phyloP scores from a whole-genome alignment of 2,797 vertebrate species.

The Microchirus variegatus region DNA sequence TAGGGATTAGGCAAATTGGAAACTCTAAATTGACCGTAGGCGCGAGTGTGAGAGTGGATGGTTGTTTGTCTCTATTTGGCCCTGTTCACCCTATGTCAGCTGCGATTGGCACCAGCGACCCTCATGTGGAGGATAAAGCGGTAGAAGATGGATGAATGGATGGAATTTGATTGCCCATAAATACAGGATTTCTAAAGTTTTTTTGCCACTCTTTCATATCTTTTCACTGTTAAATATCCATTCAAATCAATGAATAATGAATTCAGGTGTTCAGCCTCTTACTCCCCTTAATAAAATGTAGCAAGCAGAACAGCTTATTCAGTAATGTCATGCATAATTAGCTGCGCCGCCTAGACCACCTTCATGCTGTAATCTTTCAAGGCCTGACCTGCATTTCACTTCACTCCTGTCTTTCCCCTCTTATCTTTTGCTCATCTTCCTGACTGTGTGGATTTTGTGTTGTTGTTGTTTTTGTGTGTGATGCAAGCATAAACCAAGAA shows the following conservation, averaged over 20 bases:
- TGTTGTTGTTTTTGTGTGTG: background rate
- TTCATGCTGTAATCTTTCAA: constrained; percentile 68
- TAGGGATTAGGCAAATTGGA: too few species aligned
- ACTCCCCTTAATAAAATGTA: constrained; percentile 76
- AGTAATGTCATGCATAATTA: constrained; percentile 76
- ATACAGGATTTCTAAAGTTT: constrained; percentile 22
- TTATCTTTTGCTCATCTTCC: constrained; percentile 19
- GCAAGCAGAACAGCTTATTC: constrained; percentile 76
- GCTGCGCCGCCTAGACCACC: constrained; percentile 68
- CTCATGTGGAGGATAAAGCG: too few species aligned
- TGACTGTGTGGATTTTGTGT: constrained; percentile 52
- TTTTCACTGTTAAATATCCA: constrained; percentile 52
- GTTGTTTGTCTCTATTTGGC: too few species aligned
- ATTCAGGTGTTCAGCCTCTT: constrained; percentile 63
- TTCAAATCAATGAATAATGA: constrained; percentile 75
- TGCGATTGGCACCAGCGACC: too few species aligned
- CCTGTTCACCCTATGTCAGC: too few species aligned
- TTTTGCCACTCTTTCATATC: constrained; percentile 23
- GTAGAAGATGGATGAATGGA: too few species aligned
- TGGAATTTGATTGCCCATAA: too few species aligned
- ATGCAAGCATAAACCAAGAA: constrained; percentile 61
- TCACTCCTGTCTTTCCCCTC: background rate
- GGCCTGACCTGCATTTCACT: constrained; percentile 65
- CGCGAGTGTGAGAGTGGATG: too few species aligned
- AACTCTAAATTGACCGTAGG: too few species aligned